Evolutionary conservation across 1,140 invertebrate genomes (phyloP).

Genomic region (Brachionus manjavacas): DNA sequence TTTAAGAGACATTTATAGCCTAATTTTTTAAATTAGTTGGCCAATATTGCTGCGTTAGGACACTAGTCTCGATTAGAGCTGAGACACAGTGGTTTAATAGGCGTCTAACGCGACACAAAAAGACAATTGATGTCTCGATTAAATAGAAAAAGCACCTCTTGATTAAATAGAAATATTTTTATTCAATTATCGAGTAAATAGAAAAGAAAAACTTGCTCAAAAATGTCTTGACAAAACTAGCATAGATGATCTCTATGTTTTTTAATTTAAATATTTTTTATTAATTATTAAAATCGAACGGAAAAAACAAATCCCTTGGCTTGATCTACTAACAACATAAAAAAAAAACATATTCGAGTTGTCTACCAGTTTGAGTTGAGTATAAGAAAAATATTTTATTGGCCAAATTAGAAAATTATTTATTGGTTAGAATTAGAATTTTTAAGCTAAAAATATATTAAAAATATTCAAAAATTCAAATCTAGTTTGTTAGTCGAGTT

Average conservation of each 20-base stretch:
- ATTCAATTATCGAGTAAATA: constrained; percentile 16
- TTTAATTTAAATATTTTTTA: constrained; percentile 36
- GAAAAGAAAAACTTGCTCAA: background rate
- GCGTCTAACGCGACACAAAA: background rate
- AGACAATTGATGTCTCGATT: constrained; percentile 11
- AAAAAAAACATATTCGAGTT: constrained; percentile 21
- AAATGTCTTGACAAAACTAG: background rate
- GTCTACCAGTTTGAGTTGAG: background rate
- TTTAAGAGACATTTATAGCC: background rate
- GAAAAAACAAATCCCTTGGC: constrained; percentile 10
- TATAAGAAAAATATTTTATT: background rate
- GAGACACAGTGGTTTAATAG: background rate
- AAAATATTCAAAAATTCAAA: background rate
- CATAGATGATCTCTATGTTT: background rate
- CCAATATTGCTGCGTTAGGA: background rate
- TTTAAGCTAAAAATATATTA: background rate
- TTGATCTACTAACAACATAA: constrained; percentile 10
- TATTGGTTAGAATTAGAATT: background rate
- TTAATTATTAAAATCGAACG: constrained; percentile 28
- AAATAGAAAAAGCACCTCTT: background rate
- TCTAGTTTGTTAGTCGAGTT: background rate
- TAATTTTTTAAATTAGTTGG: background rate
- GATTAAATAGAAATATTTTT: constrained; percentile 34
- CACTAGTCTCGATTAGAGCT: background rate
- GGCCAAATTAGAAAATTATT: background rate